These are phyloP conservation scores for Rotaria sp. DNA, from an alignment of 2,888 invertebrate species.

Conservation along the genomic window DNA sequence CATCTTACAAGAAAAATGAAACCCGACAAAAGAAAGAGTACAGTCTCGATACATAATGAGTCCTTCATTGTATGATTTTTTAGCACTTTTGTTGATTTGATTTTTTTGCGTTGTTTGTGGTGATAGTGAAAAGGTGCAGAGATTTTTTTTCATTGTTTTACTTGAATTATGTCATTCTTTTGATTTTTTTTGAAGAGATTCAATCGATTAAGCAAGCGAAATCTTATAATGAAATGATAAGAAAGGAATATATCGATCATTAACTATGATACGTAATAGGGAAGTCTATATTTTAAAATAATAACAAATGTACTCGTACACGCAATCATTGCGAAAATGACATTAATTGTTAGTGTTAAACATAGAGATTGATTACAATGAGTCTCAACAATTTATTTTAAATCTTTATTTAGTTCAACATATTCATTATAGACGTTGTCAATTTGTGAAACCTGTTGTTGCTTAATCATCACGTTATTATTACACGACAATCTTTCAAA, in stretches of 20 bases:
- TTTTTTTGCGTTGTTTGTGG: not conserved
- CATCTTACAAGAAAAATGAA: not conserved
- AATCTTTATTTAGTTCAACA: too few relatives aligned
- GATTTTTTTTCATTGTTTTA: not conserved
- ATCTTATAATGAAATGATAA: not conserved
- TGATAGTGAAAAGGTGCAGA: not conserved
- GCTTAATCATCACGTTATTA: not conserved
- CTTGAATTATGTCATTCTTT: not conserved
- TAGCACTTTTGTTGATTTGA: not conserved
- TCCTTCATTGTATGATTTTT: not conserved
- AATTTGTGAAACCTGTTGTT: not conserved
- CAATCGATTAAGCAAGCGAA: not conserved
- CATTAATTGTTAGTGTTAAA: too few relatives aligned
- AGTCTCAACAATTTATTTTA: too few relatives aligned
- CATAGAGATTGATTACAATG: too few relatives aligned
- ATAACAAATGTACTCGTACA: too few relatives aligned
- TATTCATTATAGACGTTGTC: too few relatives aligned
- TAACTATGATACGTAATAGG: too few relatives aligned
- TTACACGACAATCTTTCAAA: not conserved
- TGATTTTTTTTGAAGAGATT: not conserved
- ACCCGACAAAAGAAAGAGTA: not conserved
- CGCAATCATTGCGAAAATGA: too few relatives aligned
- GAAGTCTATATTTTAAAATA: too few relatives aligned
- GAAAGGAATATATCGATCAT: not conserved
- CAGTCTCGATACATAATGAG: not conserved